Evolutionary conservation across 2,113 vertebrate species (phyloP).

Genomic region (Tachysurus vachellii): DNA sequence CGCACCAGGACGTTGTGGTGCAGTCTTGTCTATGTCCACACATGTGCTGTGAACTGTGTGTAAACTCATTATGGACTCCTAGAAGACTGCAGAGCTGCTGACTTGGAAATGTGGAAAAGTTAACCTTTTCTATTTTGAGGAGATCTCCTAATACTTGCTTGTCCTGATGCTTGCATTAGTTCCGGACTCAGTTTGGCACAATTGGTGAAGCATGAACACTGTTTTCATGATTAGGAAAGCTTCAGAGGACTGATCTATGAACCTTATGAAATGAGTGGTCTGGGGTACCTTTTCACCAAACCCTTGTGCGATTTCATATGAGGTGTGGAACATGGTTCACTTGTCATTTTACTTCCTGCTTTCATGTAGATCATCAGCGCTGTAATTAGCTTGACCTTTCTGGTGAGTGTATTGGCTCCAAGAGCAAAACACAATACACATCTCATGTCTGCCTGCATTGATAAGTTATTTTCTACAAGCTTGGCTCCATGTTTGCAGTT

Average conservation of each 20-base stretch:
- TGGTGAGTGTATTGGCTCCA: background rate
- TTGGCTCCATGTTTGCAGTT: background rate
- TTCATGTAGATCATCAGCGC: background rate
- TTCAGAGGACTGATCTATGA: background rate
- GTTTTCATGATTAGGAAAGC: background rate
- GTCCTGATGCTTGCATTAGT: background rate
- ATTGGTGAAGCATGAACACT: background rate
- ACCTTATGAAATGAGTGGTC: background rate
- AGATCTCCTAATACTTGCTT: background rate
- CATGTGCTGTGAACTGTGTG: constrained; percentile 12
- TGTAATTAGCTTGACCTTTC: background rate
- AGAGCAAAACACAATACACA: background rate
- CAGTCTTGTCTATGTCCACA: background rate
- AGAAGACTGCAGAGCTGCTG: background rate
- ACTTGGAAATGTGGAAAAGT: background rate
- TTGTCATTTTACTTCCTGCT: background rate
- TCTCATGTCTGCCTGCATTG: background rate
- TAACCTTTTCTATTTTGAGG: background rate
- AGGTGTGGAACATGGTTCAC: background rate
- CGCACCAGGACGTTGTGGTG: constrained; percentile 14
- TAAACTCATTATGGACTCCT: constrained; percentile 7
- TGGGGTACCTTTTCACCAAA: background rate
- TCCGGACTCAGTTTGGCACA: background rate
- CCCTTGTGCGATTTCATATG: background rate
- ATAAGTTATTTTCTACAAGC: background rate